These are phyloP conservation scores for Podarcis raffonei DNA, from an alignment of 2,113 vertebrate genomes.

Conservation along the genomic window DNA sequence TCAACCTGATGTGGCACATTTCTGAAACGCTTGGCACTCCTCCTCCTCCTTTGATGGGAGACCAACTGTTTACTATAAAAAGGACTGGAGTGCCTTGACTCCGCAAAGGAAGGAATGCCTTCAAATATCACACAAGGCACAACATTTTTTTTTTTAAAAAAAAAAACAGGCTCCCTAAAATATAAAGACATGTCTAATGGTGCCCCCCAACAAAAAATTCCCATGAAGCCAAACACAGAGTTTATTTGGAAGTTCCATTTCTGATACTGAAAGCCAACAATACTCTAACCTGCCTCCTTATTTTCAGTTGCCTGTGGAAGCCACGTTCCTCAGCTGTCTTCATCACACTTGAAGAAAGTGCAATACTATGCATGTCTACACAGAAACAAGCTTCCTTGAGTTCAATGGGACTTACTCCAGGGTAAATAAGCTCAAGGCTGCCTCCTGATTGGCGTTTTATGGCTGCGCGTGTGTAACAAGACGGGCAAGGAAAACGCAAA, in stretches of 20 bases:
- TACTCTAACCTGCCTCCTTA: not conserved
- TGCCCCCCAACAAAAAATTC: not conserved
- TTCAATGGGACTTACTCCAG: not conserved
- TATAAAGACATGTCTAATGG: not conserved
- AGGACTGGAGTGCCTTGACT: fast-evolving
- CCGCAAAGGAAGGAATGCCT: not conserved
- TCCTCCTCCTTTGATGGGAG: not conserved
- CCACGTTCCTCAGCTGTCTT: not conserved
- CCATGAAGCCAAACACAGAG: fast-evolving
- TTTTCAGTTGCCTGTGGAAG: not conserved
- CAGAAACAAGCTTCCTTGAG: not conserved
- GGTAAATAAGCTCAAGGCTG: not conserved
- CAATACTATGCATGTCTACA: not conserved
- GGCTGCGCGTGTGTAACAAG: not conserved
- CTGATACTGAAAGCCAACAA: not conserved
- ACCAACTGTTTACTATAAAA: fast-evolving
- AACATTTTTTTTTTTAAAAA: not conserved
- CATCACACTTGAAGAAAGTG: not conserved
- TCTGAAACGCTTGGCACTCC: not conserved
- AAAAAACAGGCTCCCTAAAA: fast-evolving
- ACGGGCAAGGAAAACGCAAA: not conserved
- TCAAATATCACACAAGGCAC: not conserved
- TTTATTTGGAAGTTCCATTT: not conserved
- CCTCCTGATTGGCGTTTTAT: no score
- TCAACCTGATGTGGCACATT: not conserved